Evolutionary conservation across 2,888 invertebrate genomes (phyloP).

Genomic region (Crioceris asparagi): DNA sequence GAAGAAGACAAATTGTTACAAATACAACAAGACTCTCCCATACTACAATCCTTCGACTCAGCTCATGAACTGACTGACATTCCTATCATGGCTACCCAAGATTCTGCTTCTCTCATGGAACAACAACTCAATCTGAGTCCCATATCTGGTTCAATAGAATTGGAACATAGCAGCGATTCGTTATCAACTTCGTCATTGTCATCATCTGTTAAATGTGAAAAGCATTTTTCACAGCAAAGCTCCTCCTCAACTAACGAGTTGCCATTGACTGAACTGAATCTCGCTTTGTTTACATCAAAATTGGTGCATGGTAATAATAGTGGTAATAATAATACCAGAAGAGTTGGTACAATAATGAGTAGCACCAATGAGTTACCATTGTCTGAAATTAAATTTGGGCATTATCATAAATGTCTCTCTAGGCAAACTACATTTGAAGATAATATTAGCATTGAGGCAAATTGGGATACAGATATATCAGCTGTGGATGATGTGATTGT

Average conservation of each 20-base stretch:
- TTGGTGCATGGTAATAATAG: slow-evolving; percentile 20
- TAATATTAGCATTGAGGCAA: slow-evolving; percentile 28
- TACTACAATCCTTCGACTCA: slow-evolving; percentile 24
- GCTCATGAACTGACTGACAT: slow-evolving; percentile 33
- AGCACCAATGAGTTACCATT: slow-evolving; percentile 34
- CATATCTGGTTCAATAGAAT: slow-evolving; percentile 34
- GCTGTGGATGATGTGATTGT: slow-evolving; percentile 16
- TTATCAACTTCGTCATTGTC: no score
- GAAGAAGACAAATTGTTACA: no score
- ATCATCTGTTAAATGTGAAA: no score
- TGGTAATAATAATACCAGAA: slow-evolving; percentile 17
- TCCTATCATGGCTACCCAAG: slow-evolving; percentile 26
- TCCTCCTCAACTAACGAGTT: slow-evolving; percentile 60
- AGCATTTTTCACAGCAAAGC: no score
- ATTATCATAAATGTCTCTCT: slow-evolving; percentile 17
- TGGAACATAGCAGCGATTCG: slow-evolving; percentile 25
- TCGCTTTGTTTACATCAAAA: slow-evolving; percentile 33
- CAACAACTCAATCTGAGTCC: slow-evolving; percentile 30
- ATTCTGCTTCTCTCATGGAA: no score
- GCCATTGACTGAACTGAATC: slow-evolving; percentile 46
- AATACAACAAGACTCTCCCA: no score
- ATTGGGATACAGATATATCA: slow-evolving; percentile 29
- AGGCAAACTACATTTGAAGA: slow-evolving; percentile 25
- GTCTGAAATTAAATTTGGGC: slow-evolving; percentile 29
- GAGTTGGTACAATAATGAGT: slow-evolving; percentile 17